A percentile compares a stretch with the other conserved stretches of the same genome.
Conservation (phyloP, 1,140 invertebrate species). For the Drosophila arawakana region DNA sequence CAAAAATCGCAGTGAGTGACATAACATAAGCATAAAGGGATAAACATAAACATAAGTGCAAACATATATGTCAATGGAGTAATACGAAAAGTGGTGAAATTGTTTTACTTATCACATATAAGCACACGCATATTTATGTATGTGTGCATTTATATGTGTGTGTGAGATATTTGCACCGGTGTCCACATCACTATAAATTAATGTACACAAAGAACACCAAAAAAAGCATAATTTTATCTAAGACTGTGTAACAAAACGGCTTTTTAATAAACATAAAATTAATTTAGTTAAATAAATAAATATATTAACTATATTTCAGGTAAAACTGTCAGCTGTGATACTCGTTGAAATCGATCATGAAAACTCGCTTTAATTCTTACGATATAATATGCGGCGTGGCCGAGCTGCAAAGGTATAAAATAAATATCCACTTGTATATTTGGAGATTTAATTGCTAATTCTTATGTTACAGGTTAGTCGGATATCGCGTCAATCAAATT, state of each 20-base stretch:
- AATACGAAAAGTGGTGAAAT: background rate
- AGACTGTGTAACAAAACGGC: background rate
- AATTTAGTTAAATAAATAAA: background rate
- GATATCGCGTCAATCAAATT: constrained; percentile 97
- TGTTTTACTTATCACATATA: background rate
- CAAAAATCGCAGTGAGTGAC: background rate
- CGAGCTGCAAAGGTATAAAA: constrained; percentile 91
- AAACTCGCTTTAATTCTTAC: constrained; percentile 95
- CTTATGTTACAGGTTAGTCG: constrained; percentile 88
- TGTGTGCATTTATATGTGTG: background rate
- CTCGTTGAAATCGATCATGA: constrained; percentile 88
- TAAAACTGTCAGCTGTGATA: constrained; percentile 21
- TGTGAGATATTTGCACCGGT: constrained; percentile 2
- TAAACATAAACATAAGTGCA: background rate
- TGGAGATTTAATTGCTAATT: background rate
- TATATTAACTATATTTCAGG: constrained; percentile 19
- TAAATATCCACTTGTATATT: background rate
- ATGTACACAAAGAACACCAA: background rate
- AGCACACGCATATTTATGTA: background rate
- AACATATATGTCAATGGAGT: background rate
- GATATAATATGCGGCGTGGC: constrained; percentile 94
- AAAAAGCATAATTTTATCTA: background rate
- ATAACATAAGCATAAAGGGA: background rate
- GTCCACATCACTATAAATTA: constrained; percentile 2
- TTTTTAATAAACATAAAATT: background rate